Percentiles rank a stretch among this genome's conserved stretches.
Evolutionary conservation across 1,140 invertebrate genomes (phyloP).

Genomic region (Bombus impatiens): DNA sequence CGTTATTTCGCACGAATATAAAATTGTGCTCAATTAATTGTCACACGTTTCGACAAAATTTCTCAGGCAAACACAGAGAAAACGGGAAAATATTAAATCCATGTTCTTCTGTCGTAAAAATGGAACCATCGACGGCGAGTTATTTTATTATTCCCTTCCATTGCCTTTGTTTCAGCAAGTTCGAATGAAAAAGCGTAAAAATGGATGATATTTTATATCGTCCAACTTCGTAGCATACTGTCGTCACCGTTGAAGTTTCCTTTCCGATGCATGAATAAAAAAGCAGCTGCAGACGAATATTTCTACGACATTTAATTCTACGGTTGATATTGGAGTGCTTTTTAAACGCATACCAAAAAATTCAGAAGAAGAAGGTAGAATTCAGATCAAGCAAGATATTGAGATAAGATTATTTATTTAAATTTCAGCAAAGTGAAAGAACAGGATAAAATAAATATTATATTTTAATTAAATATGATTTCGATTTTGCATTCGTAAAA

Average conservation of each 20-base stretch:
- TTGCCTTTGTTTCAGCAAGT: neutral
- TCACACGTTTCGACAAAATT: neutral
- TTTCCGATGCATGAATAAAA: neutral
- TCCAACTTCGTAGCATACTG: no score
- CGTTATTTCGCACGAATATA: neutral
- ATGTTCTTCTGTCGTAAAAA: neutral
- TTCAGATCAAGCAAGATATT: neutral
- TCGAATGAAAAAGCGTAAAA: neutral
- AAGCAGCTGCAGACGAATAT: neutral
- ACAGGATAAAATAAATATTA: no score
- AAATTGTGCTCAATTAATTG: neutral
- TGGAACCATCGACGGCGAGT: neutral
- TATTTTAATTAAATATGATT: no score
- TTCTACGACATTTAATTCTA: neutral
- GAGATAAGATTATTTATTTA: no score
- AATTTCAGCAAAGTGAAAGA: neutral
- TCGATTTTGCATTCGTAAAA: no score
- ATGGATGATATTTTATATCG: neutral
- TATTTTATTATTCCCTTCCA: slow-evolving; percentile 5
- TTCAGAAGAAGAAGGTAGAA: neutral
- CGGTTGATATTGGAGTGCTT: neutral
- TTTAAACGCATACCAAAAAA: neutral
- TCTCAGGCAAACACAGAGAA: neutral
- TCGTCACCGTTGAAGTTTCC: neutral
- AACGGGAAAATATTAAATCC: neutral